Conservation (phyloP, 2,113 vertebrate genomes). For the Nothocercus nigrocapillus region DNA sequence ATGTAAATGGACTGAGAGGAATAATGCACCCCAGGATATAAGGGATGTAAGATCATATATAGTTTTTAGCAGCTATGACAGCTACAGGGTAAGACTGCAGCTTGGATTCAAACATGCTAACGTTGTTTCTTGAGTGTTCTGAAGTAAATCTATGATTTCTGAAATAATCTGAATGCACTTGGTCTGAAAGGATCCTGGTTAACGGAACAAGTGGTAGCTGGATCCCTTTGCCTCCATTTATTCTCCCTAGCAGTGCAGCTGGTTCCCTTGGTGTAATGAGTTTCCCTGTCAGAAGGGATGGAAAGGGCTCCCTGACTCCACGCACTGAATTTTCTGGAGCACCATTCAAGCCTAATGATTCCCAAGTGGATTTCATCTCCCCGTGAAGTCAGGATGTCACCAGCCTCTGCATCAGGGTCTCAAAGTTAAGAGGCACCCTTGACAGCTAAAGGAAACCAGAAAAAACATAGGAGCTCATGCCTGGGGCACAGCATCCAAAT, state of each 20-base stretch:
- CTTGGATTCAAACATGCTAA: neutral
- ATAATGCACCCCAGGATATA: neutral
- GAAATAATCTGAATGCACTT: neutral
- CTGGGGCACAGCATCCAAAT: neutral
- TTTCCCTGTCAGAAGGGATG: neutral
- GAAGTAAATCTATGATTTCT: neutral
- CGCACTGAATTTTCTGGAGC: neutral
- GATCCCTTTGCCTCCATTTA: neutral
- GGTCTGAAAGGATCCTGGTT: neutral
- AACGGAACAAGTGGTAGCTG: neutral
- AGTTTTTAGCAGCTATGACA: slow-evolving; percentile 27
- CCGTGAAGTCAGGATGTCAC: neutral
- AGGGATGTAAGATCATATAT: neutral
- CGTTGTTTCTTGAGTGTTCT: neutral
- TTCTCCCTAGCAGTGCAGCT: neutral
- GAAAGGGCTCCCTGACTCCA: neutral
- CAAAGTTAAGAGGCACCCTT: neutral
- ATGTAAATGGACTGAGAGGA: neutral
- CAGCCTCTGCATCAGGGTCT: neutral
- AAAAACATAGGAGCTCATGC: neutral
- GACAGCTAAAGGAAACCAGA: neutral
- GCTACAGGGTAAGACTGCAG: neutral
- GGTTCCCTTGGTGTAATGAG: neutral
- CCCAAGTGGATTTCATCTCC: neutral
- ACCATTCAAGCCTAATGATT: neutral